Evolutionary conservation across 2,888 invertebrate genomes (phyloP).

Genomic region (Notocelia uddmanniana): DNA sequence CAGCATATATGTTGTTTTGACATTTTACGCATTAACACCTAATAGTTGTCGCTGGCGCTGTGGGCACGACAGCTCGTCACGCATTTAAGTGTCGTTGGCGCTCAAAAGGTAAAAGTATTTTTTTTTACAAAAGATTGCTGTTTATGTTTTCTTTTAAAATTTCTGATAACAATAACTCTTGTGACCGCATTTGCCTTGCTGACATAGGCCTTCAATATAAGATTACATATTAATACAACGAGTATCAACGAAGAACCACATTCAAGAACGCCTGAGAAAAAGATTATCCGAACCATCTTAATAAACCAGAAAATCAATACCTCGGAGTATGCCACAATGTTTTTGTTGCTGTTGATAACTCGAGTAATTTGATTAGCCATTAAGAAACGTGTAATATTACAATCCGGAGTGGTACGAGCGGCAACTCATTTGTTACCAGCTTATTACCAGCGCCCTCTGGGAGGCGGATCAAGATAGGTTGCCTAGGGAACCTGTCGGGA

Average conservation of each 20-base stretch:
- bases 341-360: conserved; percentile 16
- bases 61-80: too few species aligned
- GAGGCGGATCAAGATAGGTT: conserved; percentile 58
- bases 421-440: conserved; percentile 71
- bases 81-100: too few species aligned
- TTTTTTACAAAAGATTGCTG: too few species aligned
- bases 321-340: neutral
- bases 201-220: neutral
- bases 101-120: too few species aligned
- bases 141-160: neutral
- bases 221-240: neutral
- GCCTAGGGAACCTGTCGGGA: conserved; percentile 56
- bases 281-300: neutral
- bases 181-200: neutral
- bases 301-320: conserved; percentile 17
- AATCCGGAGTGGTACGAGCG: conserved; percentile 49
- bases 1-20: too few species aligned
- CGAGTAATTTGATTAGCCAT: conserved; percentile 44
- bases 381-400: conserved; percentile 46
- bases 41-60: too few species aligned
- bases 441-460: conserved; percentile 65
- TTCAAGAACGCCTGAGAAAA: neutral
- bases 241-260: neutral
- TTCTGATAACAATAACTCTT: neutral
- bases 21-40: too few species aligned